These are phyloP conservation scores for Cyrtonyx montezumae DNA, from an alignment of 2,113 vertebrate species.

Conservation along the genomic window DNA sequence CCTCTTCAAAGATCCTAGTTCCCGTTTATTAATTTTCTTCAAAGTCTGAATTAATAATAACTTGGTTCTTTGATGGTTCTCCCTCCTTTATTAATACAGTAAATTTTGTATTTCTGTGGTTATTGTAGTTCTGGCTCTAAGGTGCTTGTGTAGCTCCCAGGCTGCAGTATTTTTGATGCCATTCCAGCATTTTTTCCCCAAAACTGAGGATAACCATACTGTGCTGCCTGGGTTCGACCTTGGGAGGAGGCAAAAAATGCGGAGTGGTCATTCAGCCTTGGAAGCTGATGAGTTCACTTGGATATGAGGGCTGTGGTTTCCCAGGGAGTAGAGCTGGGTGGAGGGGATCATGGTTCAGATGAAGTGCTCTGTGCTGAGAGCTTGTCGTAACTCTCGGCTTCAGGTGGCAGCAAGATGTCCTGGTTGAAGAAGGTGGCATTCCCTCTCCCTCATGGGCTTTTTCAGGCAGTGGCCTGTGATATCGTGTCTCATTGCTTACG, in stretches of 20 bases:
- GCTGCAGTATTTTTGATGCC: neutral
- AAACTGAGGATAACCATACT: neutral
- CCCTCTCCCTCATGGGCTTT: neutral
- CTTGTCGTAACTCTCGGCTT: neutral
- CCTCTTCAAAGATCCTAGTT: neutral
- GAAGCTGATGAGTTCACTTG: neutral
- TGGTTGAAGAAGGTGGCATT: fast-evolving
- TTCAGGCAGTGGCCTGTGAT: neutral
- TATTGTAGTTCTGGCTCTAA: neutral
- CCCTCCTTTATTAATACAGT: neutral
- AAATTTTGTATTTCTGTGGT: neutral
- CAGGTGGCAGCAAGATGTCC: neutral
- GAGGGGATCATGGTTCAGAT: neutral
- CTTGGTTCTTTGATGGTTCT: neutral
- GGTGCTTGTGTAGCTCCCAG: neutral
- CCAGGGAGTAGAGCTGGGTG: neutral
- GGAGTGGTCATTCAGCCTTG: neutral
- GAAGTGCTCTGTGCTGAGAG: neutral
- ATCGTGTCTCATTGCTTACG: neutral
- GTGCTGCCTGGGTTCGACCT: neutral
- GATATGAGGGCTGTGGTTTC: neutral
- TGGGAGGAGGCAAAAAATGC: neutral
- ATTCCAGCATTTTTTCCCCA: neutral
- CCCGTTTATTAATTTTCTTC: neutral
- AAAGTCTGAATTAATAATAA: neutral